These are phyloP conservation scores for Embiotoca jacksoni DNA, from an alignment of 2,113 vertebrate species.

Conservation along the genomic window DNA sequence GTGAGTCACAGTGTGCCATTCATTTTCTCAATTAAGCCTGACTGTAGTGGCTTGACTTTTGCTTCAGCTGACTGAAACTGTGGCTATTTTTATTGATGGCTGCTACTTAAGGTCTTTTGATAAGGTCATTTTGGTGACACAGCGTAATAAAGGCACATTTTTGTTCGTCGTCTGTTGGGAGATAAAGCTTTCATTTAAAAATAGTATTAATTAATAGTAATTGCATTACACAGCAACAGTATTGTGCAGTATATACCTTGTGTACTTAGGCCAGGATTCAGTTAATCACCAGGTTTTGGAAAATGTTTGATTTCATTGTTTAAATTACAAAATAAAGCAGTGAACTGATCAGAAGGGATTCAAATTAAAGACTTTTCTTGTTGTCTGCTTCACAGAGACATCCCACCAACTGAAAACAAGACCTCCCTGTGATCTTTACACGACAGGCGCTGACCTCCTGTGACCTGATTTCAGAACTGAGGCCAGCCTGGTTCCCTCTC, in stretches of 20 bases:
- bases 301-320: background rate
- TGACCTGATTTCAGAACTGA: slow-evolving; percentile 46
- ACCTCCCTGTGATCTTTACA: slow-evolving; percentile 32
- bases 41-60: slow-evolving; percentile 6
- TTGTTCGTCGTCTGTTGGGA: background rate
- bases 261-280: too few species aligned
- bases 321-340: background rate
- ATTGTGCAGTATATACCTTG: background rate
- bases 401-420: slow-evolving; percentile 30
- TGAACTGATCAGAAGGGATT: background rate
- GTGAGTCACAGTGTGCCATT: slow-evolving; percentile 15
- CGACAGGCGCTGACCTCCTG: slow-evolving; percentile 35
- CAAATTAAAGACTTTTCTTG: slow-evolving; percentile 17
- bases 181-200: too few species aligned
- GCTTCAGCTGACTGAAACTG: slow-evolving; percentile 8
- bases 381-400: slow-evolving; percentile 58
- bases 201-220: background rate
- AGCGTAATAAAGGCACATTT: background rate
- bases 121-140: slow-evolving; percentile 1
- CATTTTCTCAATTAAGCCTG: slow-evolving; percentile 26
- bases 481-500: slow-evolving; percentile 11
- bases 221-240: background rate
- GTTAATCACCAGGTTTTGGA: background rate
- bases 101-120: slow-evolving; percentile 32
- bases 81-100: slow-evolving; percentile 36